These are phyloP conservation scores for Pseudomyrmex cubaensis DNA, from an alignment of 1,140 invertebrate species.

Conservation along the genomic window DNA sequence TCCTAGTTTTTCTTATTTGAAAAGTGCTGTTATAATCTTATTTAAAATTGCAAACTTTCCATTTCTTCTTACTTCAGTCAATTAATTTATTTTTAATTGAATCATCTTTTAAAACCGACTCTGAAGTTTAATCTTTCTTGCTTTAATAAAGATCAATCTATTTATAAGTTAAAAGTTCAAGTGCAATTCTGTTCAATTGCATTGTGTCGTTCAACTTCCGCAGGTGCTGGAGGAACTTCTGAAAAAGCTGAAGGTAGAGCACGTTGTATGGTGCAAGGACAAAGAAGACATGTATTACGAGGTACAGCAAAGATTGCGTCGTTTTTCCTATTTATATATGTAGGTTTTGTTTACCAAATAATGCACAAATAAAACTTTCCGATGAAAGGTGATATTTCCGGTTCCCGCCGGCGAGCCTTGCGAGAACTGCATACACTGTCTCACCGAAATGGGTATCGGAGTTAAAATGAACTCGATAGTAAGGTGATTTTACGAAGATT, in stretches of 20 bases:
- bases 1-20: too few relatives aligned
- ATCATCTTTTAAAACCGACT: background rate
- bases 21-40: background rate
- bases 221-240: slow-evolving; percentile 88
- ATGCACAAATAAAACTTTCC: slow-evolving; percentile 9
- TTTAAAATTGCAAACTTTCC: background rate
- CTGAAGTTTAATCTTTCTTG: too few relatives aligned
- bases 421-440: slow-evolving; percentile 90
- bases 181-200: too few relatives aligned
- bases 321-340: background rate
- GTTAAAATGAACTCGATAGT: slow-evolving; percentile 89
- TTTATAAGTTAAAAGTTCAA: too few relatives aligned
- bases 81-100: background rate
- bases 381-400: slow-evolving; percentile 88
- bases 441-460: slow-evolving; percentile 90
- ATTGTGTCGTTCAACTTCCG: background rate
- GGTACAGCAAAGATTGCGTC: slow-evolving; percentile 62
- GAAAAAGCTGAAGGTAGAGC: slow-evolving; percentile 88
- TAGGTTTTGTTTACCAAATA: background rate
- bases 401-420: slow-evolving; percentile 88
- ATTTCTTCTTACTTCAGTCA: background rate
- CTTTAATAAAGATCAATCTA: too few relatives aligned
- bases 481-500: slow-evolving; percentile 84
- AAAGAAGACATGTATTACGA: slow-evolving; percentile 88
- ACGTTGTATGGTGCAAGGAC: slow-evolving; percentile 89